Evolutionary conservation across 1,140 invertebrate genomes (phyloP).

Genomic region (Papilio aristodemus): DNA sequence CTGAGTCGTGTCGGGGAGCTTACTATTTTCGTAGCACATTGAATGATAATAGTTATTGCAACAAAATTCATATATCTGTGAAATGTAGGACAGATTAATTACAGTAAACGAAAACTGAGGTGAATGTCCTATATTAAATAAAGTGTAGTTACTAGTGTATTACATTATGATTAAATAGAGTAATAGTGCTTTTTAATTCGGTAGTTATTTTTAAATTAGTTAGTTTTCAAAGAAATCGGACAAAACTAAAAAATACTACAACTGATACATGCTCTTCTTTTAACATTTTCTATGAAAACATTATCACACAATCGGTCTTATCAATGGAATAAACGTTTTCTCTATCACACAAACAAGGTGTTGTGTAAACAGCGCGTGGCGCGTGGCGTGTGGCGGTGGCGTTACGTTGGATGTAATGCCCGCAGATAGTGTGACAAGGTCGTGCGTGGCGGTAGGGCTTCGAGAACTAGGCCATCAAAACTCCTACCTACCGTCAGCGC

Average conservation of each 20-base stretch:
- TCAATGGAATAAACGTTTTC: constrained; percentile 28
- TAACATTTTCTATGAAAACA: background rate
- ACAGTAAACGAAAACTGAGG: too few species aligned
- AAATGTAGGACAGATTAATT: too few species aligned
- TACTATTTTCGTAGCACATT: background rate
- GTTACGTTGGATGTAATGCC: constrained; percentile 27
- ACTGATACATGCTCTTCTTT: background rate
- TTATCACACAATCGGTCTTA: background rate
- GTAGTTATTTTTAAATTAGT: too few species aligned
- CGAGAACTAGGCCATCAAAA: constrained; percentile 46
- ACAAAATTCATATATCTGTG: too few species aligned
- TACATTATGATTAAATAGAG: too few species aligned
- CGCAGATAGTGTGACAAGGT: constrained; percentile 48
- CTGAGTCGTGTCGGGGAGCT: background rate
- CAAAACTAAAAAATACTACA: background rate
- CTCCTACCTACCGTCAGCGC: constrained; percentile 13
- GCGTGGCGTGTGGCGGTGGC: constrained; percentile 8
- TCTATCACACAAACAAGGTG: constrained; percentile 14
- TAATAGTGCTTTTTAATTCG: too few species aligned
- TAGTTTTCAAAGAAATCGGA: too few species aligned
- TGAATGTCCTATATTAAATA: too few species aligned
- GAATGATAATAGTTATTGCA: background rate
- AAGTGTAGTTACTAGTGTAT: too few species aligned
- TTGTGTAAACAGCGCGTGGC: constrained; percentile 16
- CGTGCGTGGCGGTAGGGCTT: constrained; percentile 50